A percentile compares a stretch with the other conserved stretches of the same genome.
Conservation (phyloP, 2,797 vertebrate species). For the Paratrypauchen microcephalus region DNA sequence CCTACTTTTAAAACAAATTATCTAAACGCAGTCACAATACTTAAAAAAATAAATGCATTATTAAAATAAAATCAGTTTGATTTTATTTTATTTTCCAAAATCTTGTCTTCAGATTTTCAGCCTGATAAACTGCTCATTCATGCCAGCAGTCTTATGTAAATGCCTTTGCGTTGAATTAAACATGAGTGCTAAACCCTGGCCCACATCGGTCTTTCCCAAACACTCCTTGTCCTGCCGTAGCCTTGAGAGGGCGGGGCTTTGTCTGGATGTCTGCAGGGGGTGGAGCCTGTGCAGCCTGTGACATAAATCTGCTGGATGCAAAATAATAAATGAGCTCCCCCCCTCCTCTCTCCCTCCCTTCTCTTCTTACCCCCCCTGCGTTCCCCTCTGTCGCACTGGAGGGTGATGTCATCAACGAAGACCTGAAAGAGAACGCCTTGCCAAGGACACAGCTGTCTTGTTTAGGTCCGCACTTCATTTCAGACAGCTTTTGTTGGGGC, state of each 20-base stretch:
- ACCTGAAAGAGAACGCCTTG: constrained; percentile 63
- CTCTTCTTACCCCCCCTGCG: neutral
- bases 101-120: neutral
- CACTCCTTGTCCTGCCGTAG: constrained; percentile 5
- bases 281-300: constrained; percentile 27
- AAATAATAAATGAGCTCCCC: constrained; percentile 44
- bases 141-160: neutral
- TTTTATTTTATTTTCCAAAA: neutral
- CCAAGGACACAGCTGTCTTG: constrained; percentile 69
- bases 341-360: neutral
- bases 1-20: no score
- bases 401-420: constrained; percentile 66
- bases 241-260: constrained; percentile 19
- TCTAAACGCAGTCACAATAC: no score
- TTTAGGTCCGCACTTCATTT: constrained; percentile 63
- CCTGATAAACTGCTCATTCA: neutral
- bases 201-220: neutral
- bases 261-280: constrained; percentile 16
- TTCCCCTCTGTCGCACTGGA: constrained; percentile 24
- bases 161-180: neutral
- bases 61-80: no score
- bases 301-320: constrained; percentile 57
- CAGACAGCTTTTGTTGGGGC: constrained; percentile 63
- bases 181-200: neutral
- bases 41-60: no score